phyloP scores from a whole-genome alignment of 2,113 vertebrate genomes.

The Prinia subflava region DNA sequence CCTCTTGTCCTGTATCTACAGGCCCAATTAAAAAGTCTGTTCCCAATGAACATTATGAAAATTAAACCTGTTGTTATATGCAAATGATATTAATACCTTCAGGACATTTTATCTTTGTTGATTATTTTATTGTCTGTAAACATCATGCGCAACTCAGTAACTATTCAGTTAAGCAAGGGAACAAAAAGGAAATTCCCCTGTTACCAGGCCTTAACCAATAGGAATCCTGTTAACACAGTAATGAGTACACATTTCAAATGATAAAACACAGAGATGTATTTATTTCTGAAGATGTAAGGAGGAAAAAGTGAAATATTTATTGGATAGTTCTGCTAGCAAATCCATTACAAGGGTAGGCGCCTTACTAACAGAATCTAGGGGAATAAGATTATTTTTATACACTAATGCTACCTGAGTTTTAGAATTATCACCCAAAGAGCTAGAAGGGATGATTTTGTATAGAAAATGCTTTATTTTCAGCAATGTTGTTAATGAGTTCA shows the following conservation, averaged over 20 bases:
- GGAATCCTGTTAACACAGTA: slow-evolving; percentile 42
- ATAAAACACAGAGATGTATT: slow-evolving; percentile 14
- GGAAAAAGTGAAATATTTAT: slow-evolving; percentile 33
- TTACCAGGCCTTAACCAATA: slow-evolving; percentile 59
- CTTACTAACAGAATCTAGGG: not conserved
- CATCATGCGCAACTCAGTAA: not conserved
- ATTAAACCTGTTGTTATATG: not conserved
- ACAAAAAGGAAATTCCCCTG: slow-evolving; percentile 45
- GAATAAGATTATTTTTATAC: not conserved
- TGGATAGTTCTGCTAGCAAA: not conserved
- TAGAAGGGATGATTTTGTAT: not conserved
- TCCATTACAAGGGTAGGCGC: not conserved
- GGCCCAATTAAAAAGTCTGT: not conserved
- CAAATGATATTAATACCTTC: not conserved
- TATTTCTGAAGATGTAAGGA: slow-evolving; percentile 34
- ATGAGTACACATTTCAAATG: slow-evolving; percentile 16
- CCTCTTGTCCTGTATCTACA: not conserved
- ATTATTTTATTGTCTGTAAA: slow-evolving; percentile 67
- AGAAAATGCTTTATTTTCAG: not conserved
- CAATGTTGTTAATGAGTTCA: not conserved
- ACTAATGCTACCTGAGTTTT: not conserved
- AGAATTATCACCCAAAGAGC: not conserved
- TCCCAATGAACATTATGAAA: not conserved
- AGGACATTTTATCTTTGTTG: slow-evolving; percentile 8
- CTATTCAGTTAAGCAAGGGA: slow-evolving; percentile 42